phyloP scores from a whole-genome alignment of 2,113 vertebrate species.

The Leucoraja erinaceus region DNA sequence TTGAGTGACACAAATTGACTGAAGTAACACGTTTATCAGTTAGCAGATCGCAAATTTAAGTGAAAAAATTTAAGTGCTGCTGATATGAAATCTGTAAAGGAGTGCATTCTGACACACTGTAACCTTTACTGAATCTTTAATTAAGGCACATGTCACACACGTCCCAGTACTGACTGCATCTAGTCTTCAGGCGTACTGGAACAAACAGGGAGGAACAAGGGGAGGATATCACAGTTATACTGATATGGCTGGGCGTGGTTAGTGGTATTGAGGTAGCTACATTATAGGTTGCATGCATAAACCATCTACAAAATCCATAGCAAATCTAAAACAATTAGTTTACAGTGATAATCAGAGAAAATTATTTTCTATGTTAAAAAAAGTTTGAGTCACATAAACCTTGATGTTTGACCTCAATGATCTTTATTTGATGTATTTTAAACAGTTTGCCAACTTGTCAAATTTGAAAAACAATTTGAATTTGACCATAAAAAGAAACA shows the following conservation, averaged over 20 bases:
- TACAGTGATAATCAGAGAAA: background rate
- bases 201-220: no score
- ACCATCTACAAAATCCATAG: no score
- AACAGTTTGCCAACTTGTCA: background rate
- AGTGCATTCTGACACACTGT: no score
- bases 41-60: background rate
- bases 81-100: no score
- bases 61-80: background rate
- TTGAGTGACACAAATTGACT: background rate
- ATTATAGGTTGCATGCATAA: no score
- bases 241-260: no score
- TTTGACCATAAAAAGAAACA: background rate
- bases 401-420: background rate
- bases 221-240: no score
- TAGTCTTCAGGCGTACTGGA: no score
- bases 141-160: no score
- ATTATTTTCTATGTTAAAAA: background rate
- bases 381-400: background rate
- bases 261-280: no score
- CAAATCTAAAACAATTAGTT: background rate
- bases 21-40: background rate
- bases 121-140: no score
- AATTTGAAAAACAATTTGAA: constrained; percentile 21
- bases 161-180: no score
- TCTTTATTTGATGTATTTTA: background rate